phyloP scores from a whole-genome alignment of 2,113 vertebrate species.

The Notothenia rossii region DNA sequence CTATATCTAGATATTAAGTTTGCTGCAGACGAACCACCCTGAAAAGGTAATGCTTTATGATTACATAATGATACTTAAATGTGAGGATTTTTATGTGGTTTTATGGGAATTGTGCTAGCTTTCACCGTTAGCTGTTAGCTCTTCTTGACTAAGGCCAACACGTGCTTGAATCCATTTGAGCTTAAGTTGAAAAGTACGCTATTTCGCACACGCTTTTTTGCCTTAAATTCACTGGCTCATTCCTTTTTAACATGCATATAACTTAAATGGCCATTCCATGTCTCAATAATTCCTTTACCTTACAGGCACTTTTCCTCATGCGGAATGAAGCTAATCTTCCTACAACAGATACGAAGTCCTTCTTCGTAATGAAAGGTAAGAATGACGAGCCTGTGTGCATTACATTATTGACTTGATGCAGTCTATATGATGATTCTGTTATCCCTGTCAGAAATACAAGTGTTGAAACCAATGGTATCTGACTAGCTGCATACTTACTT shows the following conservation, averaged over 20 bases:
- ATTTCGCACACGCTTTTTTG: too few relatives aligned
- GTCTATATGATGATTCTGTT: conserved; percentile 73
- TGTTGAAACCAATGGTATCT: conserved; percentile 66
- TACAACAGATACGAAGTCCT: fast-evolving
- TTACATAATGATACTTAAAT: too few relatives aligned
- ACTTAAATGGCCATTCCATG: too few relatives aligned
- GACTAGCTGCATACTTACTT: conserved; percentile 12
- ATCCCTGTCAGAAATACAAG: conserved; percentile 74
- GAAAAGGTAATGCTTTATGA: conserved; percentile 21
- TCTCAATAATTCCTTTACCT: background rate
- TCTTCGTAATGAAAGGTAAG: conserved; percentile 37
- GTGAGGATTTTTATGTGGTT: background rate
- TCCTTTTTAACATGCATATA: background rate
- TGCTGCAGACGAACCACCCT: conserved; percentile 4
- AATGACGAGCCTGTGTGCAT: fast-evolving
- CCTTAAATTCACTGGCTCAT: too few relatives aligned
- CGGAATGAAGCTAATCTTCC: background rate
- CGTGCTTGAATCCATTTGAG: conserved; percentile 30
- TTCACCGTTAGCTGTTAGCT: conserved; percentile 37
- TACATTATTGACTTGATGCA: background rate
- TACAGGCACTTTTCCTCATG: background rate
- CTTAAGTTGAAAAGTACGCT: too few relatives aligned
- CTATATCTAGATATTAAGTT: background rate
- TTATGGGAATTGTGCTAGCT: background rate
- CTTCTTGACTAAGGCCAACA: conserved; percentile 10